Conservation (phyloP, 2,113 vertebrate genomes). For the Corythaeola cristata region DNA sequence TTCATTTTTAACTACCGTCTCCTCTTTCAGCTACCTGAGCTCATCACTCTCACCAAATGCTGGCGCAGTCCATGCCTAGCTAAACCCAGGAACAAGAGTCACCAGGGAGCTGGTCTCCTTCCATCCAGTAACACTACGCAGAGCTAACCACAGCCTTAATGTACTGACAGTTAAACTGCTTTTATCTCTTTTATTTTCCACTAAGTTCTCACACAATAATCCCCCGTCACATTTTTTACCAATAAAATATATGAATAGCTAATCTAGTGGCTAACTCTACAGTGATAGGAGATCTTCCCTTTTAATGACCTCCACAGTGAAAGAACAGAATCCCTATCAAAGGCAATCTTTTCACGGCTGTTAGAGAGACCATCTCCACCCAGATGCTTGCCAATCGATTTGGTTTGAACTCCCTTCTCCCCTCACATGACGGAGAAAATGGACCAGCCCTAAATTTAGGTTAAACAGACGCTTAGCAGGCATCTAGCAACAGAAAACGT, state of each 20-base stretch:
- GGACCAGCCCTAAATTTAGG: background rate
- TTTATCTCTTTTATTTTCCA: constrained; percentile 62
- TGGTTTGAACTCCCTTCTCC: background rate
- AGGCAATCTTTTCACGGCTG: constrained; percentile 23
- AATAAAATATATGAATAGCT: constrained; percentile 60
- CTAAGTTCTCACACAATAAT: constrained; percentile 58
- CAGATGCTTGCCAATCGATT: background rate
- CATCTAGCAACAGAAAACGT: constrained; percentile 38
- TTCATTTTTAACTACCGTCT: background rate
- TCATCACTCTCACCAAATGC: background rate
- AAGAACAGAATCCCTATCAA: constrained; percentile 34
- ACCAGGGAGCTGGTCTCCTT: background rate
- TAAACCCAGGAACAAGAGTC: background rate
- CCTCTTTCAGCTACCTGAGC: background rate
- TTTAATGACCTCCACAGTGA: constrained; percentile 29
- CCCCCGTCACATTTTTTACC: constrained; percentile 46
- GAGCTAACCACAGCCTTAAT: constrained; percentile 54
- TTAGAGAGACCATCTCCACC: background rate
- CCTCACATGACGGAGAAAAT: background rate
- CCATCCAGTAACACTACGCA: constrained; percentile 15
- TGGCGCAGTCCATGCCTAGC: rapidly evolving
- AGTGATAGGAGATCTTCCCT: background rate
- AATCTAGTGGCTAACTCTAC: constrained; percentile 44
- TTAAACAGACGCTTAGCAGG: background rate
- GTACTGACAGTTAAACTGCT: constrained; percentile 67